Base-by-base conservation (phyloP, 2,888 invertebrate species). In the Sesia bembeciformis region DNA sequence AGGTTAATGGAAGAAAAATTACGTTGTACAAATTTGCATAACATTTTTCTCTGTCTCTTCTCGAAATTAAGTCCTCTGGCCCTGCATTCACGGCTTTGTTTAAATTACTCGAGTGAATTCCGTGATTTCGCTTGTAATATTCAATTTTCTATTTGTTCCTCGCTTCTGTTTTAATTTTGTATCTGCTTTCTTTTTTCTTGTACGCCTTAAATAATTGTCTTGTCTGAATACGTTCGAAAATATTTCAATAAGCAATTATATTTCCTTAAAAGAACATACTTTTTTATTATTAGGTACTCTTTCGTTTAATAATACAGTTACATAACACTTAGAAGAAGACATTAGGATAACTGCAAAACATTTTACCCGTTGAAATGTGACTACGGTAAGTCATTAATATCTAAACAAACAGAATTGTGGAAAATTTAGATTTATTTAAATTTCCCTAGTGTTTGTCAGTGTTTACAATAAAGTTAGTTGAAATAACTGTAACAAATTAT, bases 21-120 rank as follows among this genome's bases (percentile, higher is more conserved):
- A 86, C 81, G 76, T 72, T 84, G 86, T 87, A 86, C 85, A 85
- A 89, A 88, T 89, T 89, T 89, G 78, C 88, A 87, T 88, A 84
- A 79, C 82, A 83, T 84, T 87, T 87, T 84, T 84, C 78, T 75
- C 78, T 78, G 77, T 78, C 78, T 82, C 67, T 67, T 64, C 67
- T 78, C 77, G 66, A 86, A 86, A 86, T 87, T 84, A 85, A 84
- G 85, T 79, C 76, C 69, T 76, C 71, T 67, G 73, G 69, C 74
- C 70, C 75, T 75, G 76, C 75, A 79, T 81, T 75, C 69, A 76
- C 78, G 76, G 77, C 78, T 79, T 83, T 84, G 80, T 86, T 86
- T 81, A 83, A 84, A 84, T 84, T 81, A 84, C 78, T 72, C 68
- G 71, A 79, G 78, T 76, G 75, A 80, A 81, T 77, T 78, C 70